A percentile compares a stretch with the other conserved stretches of the same genome.
These are phyloP conservation scores for Phalacrocorax brasilianus DNA, from an alignment of 2,113 vertebrate species.

Conservation along the genomic window DNA sequence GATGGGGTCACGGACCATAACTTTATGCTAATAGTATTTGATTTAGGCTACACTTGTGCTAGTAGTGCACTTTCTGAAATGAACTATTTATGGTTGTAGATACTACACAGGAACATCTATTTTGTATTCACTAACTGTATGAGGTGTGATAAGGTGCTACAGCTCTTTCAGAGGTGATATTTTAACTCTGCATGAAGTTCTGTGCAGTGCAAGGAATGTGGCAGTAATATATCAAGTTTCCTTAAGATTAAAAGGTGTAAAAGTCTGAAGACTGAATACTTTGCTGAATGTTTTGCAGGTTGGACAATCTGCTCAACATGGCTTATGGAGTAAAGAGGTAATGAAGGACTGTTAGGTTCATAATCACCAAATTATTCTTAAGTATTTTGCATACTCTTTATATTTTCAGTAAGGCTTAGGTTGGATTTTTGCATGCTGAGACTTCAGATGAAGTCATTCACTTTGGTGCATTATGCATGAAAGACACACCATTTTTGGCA, in stretches of 20 bases:
- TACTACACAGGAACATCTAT: background rate
- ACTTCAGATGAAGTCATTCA: background rate
- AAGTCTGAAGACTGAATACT: slow-evolving; percentile 70
- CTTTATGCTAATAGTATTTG: background rate
- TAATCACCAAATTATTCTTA: slow-evolving; percentile 25
- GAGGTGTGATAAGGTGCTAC: background rate
- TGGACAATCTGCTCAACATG: slow-evolving; percentile 99
- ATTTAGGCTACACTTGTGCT: background rate
- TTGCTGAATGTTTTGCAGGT: slow-evolving; percentile 85
- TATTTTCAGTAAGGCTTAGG: slow-evolving; percentile 17
- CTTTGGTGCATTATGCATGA: slow-evolving; percentile 29
- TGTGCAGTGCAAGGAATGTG: background rate
- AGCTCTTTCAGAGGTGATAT: background rate
- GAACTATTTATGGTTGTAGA: background rate
- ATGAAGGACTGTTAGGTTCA: slow-evolving; percentile 66
- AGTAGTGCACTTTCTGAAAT: background rate
- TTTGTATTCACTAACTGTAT: background rate
- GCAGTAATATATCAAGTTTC: slow-evolving; percentile 19
- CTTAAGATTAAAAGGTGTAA: background rate
- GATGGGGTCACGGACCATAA: background rate
- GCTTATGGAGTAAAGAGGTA: slow-evolving; percentile 99
- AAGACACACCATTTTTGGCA: background rate
- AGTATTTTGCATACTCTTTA: slow-evolving; percentile 14
- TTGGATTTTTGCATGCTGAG: slow-evolving; percentile 66
- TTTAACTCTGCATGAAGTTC: background rate